Base-by-base conservation (phyloP, 2,113 vertebrate species). In the Dissostichus mawsoni region DNA sequence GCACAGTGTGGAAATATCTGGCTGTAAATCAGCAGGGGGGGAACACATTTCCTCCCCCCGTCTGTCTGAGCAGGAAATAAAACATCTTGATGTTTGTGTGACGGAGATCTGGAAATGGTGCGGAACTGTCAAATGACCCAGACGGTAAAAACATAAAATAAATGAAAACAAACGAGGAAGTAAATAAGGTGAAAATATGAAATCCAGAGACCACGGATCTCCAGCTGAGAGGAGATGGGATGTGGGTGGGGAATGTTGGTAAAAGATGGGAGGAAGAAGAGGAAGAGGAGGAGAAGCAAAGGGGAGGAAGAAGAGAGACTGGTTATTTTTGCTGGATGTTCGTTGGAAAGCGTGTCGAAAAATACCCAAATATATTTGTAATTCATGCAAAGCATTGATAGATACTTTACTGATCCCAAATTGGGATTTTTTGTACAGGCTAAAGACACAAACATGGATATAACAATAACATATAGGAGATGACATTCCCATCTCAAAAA, bases 141-240 rank as follows among this genome's bases (percentile, higher is more conserved):
- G 82, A 92, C 92, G 85, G 87, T 69, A 75, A 81, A 70, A 89
- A 92, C 88, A 91, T 82, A 87, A 92, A 89, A 91, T 82, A 87
- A 91, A 94, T 92, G 92, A 94, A 93, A 94, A 94, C 90, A 93
- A 92, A 94, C 56, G 88, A 93, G 10, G 50, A 87, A 65, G 88
- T 91, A 87, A 94, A 95, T 92, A 92, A 92, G 74, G 89, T 88
- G 87, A 66, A 92, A 84, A 92, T 91, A 86, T 92, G 90, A 91
- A 94, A 90, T 77, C 84, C 69, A 45, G 70, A 1, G n/a, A 45
- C 76, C 87, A 89, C 93, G 90, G 84, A 92, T 94, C 93, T 92
- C 89, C 80, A 67, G 78, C 76, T 64, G 86, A 76, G 65, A 89
- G 48, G 55, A 94, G 94, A 90, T 94, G 93, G 87, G 87, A 90